Evolutionary conservation across 30 jellyfish, hydroid and myxozoan species (phyloP), one percentile per base, ranked within the genome.

Genomic region (Aurelia coerulea): DNA sequence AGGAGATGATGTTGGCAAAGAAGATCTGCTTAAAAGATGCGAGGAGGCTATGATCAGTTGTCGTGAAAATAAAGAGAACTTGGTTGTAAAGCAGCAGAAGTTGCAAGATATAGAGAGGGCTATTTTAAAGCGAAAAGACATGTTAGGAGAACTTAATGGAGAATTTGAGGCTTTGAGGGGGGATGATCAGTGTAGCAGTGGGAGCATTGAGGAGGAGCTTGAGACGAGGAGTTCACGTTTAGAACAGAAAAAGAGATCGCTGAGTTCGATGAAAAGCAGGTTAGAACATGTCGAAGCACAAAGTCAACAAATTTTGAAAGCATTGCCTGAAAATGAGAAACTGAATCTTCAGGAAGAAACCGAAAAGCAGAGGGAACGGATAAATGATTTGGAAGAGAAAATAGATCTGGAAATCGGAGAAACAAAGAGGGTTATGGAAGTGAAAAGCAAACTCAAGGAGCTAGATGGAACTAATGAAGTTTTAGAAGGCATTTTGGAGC

Each of bases 51-150:
- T 33, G 3, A 34, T 8, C 2, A 0, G 1, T 8, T 58, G 62
- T 7, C 3, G 35, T 19, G 60, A 23, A 52, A 46, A 18, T 15
- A 75, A 33, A n/a, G 62, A 75, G 15, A 56, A 54, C 12, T 10
- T 75, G 53, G 60, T 75, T 10, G 34, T n/a, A 19, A 75, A 33
- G 34, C 15, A 75, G 8, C 62, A 37, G 32, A 29, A 53, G 15
- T 34, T 75, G 42, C 73, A 56, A 58, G 74, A 53, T 54, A 15
- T 54, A 12, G 74, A 75, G 59, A 75, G 70, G 32, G 70, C 70
- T 23, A 17, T 60, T 17, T 60, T 34, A 60, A 60, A 23, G 13
- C 70, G 70, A 60, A 60, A 23, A 2, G 11, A 12, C 1, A 60
- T n/a, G 35, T 2, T 60, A 23, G 70, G 13, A 4, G 13, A 60